Base-by-base conservation (phyloP, 1,140 invertebrate genomes). In the Araneus ventricosus region DNA sequence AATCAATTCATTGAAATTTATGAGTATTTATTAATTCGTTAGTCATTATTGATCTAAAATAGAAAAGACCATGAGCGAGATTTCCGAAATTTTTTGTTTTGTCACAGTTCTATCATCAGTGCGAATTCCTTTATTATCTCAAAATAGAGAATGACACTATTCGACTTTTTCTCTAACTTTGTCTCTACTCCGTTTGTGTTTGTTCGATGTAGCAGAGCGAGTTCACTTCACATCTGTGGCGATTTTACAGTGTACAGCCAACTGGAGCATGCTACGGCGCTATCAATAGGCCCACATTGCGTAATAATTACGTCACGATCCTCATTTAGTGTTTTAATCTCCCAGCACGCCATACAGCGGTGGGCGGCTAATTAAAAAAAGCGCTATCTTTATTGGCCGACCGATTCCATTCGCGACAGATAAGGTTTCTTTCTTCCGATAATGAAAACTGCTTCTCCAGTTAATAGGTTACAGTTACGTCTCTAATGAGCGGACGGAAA, bases 401-500 rank as follows among this genome's bases (percentile, higher is more conserved):
- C 70, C 37, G 70, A 20, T 67, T 67, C 63, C 10, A 67, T 17
- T 37, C 70, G 70, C 10, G 20, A 75, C 17, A 20, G 34, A 75
- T 37, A 22, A 37, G 30, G 70, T 20, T 75, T 75, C 30, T 37
- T 34, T 75, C 14, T 20, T 14, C 10, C 30, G 30, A 75, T 75
- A 20, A 37, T 17, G 34, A 75, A 75, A 52, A 75, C 27, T 17
- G 3, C 4, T 75, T 20, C 4, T 17, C 17, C 20, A 20, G 34
- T 75, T 75, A 75, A 37, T 75, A 75, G 70, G 70, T 75, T 75
- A 75, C 70, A 75, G 70, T 34, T 75, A 34, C 17, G 10, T 75
- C 27, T 37, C 30, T 75, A 17, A 75, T 75, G 34, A 34, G 34
- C 27, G 37, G 70, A 37, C 70, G 70, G 17, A 75, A 75, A 14